Evolutionary conservation across 2,888 invertebrate genomes (phyloP), one percentile per base, ranked within the genome.

Genomic region (Psylliodes chrysocephalus): DNA sequence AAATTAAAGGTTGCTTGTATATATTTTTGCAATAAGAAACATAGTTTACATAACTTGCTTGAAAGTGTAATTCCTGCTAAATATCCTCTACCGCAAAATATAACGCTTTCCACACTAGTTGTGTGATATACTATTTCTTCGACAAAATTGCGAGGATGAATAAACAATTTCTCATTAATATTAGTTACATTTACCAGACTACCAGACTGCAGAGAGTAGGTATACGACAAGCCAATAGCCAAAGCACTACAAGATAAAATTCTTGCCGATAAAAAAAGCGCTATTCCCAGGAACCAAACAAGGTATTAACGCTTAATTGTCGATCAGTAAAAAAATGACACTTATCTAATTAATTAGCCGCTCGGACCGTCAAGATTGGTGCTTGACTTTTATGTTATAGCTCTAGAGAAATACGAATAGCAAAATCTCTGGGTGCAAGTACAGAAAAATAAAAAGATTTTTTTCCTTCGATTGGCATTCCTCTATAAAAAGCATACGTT

Each of bases 241-340:
- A n/a, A n/a, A n/a, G n/a, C n/a, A 33, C 14, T 33, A 28, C 22
- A 28, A 46, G 25, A 54, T 60, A 55, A 60, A 54, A 64, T 64
- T 60, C 64, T 55, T 17, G 17, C 15, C 15, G 30, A 35, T 22
- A 40, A 60, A 64, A 56, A 66, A 64, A 17, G 51, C 60, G 60
- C 64, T 51, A 52, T 64, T 64, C 64, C 46, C 68, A 70, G 66
- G 67, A 63, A 64, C 68, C 69, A 47, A 69, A 70, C 42, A 67
- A 57, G 69, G 68, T 19, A 42, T 70, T 66, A 67, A 63, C 38
- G 62, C 65, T 68, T 70, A 69, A 67, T 69, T 67, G 69, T 66
- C 57, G 6, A 33, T 46, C 42, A 49, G 46, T 22, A 35, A 54
- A 66, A 67, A 70, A 66, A 57, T 54, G 28, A 53, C 46, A 47